Conservation (phyloP, 2,888 invertebrate species). For the Cryptocephalus primarius region DNA sequence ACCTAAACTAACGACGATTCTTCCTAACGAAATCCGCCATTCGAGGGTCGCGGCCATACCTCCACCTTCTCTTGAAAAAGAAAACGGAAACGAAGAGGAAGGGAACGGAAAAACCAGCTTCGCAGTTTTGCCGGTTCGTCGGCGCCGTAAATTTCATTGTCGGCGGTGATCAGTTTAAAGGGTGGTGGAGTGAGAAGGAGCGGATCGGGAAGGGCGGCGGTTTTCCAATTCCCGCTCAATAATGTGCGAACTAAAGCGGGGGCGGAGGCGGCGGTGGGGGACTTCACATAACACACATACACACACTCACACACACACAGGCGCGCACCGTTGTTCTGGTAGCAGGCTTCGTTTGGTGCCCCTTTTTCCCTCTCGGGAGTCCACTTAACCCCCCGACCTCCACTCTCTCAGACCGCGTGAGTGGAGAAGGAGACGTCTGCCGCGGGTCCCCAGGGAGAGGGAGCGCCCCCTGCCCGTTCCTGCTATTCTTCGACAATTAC, state of each 20-base stretch:
- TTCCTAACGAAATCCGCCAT: too few relatives aligned
- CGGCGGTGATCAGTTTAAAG: conserved; percentile 36
- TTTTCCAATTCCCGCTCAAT: conserved; percentile 49
- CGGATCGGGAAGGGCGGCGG: conserved; percentile 35
- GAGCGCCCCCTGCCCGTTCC: too few relatives aligned
- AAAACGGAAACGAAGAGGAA: neutral
- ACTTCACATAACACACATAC: too few relatives aligned
- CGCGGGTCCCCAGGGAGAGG: neutral
- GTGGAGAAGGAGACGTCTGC: neutral
- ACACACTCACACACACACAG: too few relatives aligned
- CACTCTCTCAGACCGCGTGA: neutral
- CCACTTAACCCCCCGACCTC: conserved; percentile 27
- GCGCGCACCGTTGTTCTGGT: conserved; percentile 32
- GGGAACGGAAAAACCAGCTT: neutral
- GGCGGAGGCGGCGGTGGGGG: conserved; percentile 31
- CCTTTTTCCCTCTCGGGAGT: conserved; percentile 29
- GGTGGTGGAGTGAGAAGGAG: conserved; percentile 17
- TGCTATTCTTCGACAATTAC: too few relatives aligned
- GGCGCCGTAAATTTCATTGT: conserved; percentile 27
- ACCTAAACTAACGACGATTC: too few relatives aligned
- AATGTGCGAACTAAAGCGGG: conserved; percentile 48
- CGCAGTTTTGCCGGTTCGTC: conserved; percentile 2
- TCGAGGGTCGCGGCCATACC: too few relatives aligned
- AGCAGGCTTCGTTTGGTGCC: conserved; percentile 38
- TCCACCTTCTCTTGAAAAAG: too few relatives aligned